phyloP scores from a whole-genome alignment of 1,140 invertebrate genomes.

The Phthorimaea operculella region DNA sequence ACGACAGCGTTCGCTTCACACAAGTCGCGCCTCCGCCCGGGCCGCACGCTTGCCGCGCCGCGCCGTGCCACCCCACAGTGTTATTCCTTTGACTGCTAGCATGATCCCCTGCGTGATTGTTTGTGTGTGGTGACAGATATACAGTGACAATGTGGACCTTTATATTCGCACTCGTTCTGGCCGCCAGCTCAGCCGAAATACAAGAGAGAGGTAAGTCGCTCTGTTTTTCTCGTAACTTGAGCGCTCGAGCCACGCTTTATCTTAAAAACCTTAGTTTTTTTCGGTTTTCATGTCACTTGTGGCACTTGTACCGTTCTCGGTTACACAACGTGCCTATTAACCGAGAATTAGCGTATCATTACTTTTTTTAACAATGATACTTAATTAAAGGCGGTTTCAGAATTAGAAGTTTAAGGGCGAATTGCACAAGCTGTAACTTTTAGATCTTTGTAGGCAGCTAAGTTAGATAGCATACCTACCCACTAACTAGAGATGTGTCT shows the following conservation, averaged over 20 bases:
- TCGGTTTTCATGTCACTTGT: neutral
- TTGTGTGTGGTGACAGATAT: conserved; percentile 18
- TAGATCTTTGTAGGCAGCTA: neutral
- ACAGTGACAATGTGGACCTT: conserved; percentile 38
- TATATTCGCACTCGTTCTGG: conserved; percentile 22
- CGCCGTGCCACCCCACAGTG: conserved; percentile 21
- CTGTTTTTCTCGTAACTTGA: neutral
- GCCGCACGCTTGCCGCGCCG: conserved; percentile 32
- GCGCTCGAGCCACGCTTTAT: neutral
- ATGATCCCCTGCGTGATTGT: conserved; percentile 39
- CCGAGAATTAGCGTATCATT: conserved; percentile 1
- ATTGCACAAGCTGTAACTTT: neutral
- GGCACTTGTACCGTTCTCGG: neutral
- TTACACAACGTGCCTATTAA: conserved; percentile 3
- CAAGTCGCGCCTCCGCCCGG: conserved; percentile 39
- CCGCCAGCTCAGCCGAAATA: conserved; percentile 31
- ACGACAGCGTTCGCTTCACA: conserved; percentile 21
- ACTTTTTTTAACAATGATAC: neutral
- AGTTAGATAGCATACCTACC: neutral
- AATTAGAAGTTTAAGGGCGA: neutral
- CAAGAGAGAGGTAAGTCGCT: conserved; percentile 47
- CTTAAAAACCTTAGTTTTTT: neutral
- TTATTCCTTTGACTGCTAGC: conserved; percentile 32
- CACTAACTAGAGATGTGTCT: too few relatives aligned
- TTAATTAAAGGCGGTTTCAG: neutral